Evolutionary conservation across 1,140 invertebrate species (phyloP).

Genomic region (Brachystomella parvula): DNA sequence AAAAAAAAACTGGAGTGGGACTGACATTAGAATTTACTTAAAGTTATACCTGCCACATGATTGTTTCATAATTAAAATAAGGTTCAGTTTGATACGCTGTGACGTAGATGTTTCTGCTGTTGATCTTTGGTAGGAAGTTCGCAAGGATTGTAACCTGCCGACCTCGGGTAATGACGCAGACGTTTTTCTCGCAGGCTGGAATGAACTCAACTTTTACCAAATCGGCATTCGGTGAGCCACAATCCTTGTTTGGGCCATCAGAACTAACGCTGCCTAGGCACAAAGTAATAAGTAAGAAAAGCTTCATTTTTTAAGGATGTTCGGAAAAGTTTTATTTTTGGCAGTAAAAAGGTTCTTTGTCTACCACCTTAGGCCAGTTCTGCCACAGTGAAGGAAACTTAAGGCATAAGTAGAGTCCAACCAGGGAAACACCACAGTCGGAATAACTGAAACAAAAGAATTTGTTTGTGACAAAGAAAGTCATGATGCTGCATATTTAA

Average conservation of each 20-base stretch:
- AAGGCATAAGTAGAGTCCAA: too few relatives aligned
- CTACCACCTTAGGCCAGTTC: too few relatives aligned
- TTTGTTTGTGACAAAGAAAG: too few relatives aligned
- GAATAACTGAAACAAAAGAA: too few relatives aligned
- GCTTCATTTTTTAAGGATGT: too few relatives aligned
- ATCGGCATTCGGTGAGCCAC: conserved; percentile 2
- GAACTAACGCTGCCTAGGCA: too few relatives aligned
- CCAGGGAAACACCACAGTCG: too few relatives aligned
- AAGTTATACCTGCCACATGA: not conserved
- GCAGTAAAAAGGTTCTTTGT: too few relatives aligned
- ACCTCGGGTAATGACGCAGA: not conserved
- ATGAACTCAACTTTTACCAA: conserved; percentile 11
- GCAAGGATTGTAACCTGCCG: not conserved
- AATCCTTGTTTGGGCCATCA: conserved; percentile 7
- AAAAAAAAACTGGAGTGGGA: not conserved
- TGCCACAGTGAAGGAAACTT: too few relatives aligned
- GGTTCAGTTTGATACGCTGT: conserved; percentile 1
- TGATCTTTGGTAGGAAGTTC: conserved; percentile 7
- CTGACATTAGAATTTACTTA: not conserved
- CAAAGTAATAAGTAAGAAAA: too few relatives aligned
- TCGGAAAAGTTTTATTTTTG: too few relatives aligned
- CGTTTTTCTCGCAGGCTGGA: conserved; percentile 4
- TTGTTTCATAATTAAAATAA: not conserved
- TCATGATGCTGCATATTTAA: too few relatives aligned
- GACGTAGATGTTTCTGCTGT: not conserved